These are phyloP conservation scores for Falco columbarius DNA, from an alignment of 2,797 vertebrate species.

Conservation along the genomic window DNA sequence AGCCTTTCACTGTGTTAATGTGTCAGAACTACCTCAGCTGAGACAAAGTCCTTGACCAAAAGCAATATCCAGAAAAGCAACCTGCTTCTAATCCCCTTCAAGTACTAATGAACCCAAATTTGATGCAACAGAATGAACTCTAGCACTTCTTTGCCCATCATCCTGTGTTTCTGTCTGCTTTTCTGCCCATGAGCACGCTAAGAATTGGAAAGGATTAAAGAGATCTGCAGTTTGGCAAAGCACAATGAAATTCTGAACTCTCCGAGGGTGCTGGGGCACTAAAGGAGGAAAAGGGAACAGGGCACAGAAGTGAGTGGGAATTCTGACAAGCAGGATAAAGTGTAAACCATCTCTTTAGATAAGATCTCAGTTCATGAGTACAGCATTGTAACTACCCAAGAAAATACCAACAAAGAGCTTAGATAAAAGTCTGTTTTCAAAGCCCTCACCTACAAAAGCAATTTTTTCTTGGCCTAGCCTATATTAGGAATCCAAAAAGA, in stretches of 20 bases:
- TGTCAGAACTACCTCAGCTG: slow-evolving; percentile 32
- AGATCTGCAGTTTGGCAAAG: slow-evolving; percentile 27
- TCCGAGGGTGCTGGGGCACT: not conserved
- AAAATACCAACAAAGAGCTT: not conserved
- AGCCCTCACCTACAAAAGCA: not conserved
- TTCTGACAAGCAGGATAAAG: slow-evolving; percentile 5
- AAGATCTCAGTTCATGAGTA: not conserved
- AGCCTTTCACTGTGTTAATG: not conserved
- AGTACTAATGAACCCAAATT: slow-evolving; percentile 57
- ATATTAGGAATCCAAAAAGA: not conserved
- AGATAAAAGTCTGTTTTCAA: not conserved
- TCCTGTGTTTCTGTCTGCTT: slow-evolving; percentile 30
- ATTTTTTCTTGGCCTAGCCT: not conserved
- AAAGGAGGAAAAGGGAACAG: not conserved
- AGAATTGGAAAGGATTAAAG: slow-evolving; percentile 52
- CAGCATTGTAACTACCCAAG: not conserved
- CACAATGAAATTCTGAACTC: slow-evolving; percentile 4
- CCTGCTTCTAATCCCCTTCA: slow-evolving; percentile 49
- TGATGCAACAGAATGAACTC: slow-evolving; percentile 52
- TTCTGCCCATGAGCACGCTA: slow-evolving; percentile 5
- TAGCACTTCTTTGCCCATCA: slow-evolving; percentile 31
- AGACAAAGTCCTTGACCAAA: slow-evolving; percentile 39
- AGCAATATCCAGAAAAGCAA: slow-evolving; percentile 54
- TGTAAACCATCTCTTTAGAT: not conserved
- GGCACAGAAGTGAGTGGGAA: not conserved